These are phyloP conservation scores for Dinomys branickii DNA, from an alignment of 2,113 vertebrate species.

Conservation along the genomic window DNA sequence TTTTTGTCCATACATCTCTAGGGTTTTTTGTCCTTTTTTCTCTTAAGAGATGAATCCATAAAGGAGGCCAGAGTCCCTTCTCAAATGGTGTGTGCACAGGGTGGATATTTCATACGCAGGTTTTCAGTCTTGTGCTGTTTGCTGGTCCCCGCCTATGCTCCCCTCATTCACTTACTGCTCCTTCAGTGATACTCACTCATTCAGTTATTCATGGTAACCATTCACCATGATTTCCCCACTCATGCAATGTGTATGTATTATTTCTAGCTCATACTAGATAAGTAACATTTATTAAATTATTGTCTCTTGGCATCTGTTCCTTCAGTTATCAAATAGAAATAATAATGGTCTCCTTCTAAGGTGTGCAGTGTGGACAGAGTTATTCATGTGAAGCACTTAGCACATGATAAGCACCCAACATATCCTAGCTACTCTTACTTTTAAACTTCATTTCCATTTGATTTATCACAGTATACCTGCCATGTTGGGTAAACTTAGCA, in stretches of 20 bases:
- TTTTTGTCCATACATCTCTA: background rate
- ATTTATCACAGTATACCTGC: background rate
- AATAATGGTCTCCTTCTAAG: background rate
- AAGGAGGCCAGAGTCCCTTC: background rate
- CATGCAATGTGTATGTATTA: background rate
- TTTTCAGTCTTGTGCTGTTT: background rate
- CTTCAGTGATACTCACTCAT: background rate
- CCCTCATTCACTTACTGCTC: background rate
- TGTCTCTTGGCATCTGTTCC: background rate
- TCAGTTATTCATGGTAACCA: background rate
- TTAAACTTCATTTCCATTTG: constrained; percentile 19
- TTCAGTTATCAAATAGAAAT: background rate
- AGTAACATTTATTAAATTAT: background rate
- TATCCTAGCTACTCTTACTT: background rate
- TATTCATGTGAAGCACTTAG: background rate
- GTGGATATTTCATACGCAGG: background rate
- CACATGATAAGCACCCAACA: background rate
- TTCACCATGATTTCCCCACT: background rate
- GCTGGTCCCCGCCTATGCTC: background rate
- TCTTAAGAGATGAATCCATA: background rate
- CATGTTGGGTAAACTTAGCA: background rate
- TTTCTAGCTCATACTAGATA: background rate
- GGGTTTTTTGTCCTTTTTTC: background rate
- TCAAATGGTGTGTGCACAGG: background rate
- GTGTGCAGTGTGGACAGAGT: background rate